Base-by-base conservation (phyloP, 1,140 invertebrate species). In the Galendromus occidentalis region DNA sequence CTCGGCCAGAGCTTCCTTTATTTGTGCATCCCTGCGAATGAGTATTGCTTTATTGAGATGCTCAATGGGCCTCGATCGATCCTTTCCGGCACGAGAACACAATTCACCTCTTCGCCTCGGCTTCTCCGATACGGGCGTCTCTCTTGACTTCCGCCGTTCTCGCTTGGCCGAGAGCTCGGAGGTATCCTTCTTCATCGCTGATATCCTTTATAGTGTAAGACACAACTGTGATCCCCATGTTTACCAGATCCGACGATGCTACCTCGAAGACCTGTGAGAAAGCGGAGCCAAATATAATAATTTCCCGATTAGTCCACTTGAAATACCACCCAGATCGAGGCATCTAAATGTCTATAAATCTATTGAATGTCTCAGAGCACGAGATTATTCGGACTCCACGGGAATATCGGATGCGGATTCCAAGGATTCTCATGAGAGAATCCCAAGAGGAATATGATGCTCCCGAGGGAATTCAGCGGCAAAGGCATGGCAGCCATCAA, bases 141-240 rank as follows among this genome's bases (percentile, higher is more conserved):
- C 91, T 79, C 75, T 97, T 95, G 0, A 98, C 92, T 77, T 97
- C 91, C 1, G 92, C 92, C 0, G 92, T 97, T 71, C 92, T 81
- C 5, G 91, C 91, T 87, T 93, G 90, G 69, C 92, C 93, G 66
- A 98, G 78, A 64, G 91, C 88, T 82, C 87, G 88, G 44, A 98
- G 75, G 74, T 97, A 96, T 12, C 91, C 91, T 90, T 94, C 90
- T 76, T 97, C 92, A 77, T 98, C 94, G 69, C 91, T 79, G 69
- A 98, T 91, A 78, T 98, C 93, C 79, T 96, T 97, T 17, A 98
- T 80, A 1, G 93, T 97, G 75, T 97, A 97, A 1, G 91, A 96
- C 7, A 98, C 91, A 5, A 97, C 92, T 65, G 91, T 94, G 71
- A 98, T 95, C 14, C 93, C 91, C 91, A 97, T 96, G 74, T 95